phyloP scores from a whole-genome alignment of 2,888 invertebrate genomes.

The Stictocephala bisonia region DNA sequence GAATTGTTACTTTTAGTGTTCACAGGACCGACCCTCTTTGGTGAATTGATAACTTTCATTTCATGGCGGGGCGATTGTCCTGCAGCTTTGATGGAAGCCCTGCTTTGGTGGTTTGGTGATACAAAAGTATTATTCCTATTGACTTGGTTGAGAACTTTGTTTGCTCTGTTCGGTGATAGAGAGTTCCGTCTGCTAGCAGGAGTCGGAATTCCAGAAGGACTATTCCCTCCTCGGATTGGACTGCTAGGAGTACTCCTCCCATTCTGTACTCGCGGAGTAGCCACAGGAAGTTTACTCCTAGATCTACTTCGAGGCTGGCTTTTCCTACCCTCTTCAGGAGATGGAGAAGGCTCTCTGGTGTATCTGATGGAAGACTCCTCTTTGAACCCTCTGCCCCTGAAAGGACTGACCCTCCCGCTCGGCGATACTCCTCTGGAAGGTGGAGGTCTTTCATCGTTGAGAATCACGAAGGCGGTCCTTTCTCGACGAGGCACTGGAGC shows the following conservation, averaged over 20 bases:
- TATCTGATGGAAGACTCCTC: slow-evolving; percentile 64
- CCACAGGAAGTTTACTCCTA: slow-evolving; percentile 66
- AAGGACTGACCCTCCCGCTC: slow-evolving; percentile 71
- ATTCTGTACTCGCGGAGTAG: slow-evolving; percentile 60
- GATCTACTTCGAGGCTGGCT: slow-evolving; percentile 50
- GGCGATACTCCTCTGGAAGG: slow-evolving; percentile 61
- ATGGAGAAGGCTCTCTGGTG: slow-evolving; percentile 70
- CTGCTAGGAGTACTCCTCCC: slow-evolving; percentile 20
- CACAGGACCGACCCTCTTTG: slow-evolving; percentile 38
- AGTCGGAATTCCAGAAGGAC: slow-evolving; percentile 36
- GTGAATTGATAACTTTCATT: background rate
- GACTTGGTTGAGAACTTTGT: slow-evolving; percentile 13
- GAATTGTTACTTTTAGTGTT: background rate
- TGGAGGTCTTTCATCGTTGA: slow-evolving; percentile 69
- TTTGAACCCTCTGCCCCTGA: slow-evolving; percentile 71
- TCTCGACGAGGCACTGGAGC: slow-evolving; percentile 55
- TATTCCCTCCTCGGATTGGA: slow-evolving; percentile 9
- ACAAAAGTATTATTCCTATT: slow-evolving; percentile 26
- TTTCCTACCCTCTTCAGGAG: slow-evolving; percentile 41
- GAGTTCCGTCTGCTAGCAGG: slow-evolving; percentile 34
- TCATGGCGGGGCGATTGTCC: background rate
- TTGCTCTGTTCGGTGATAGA: slow-evolving; percentile 24
- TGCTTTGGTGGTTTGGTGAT: background rate
- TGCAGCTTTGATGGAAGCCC: background rate
- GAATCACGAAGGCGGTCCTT: slow-evolving; percentile 73